These are phyloP conservation scores for Peromyscus californicus DNA, from an alignment of 2,113 vertebrate species.

Conservation along the genomic window DNA sequence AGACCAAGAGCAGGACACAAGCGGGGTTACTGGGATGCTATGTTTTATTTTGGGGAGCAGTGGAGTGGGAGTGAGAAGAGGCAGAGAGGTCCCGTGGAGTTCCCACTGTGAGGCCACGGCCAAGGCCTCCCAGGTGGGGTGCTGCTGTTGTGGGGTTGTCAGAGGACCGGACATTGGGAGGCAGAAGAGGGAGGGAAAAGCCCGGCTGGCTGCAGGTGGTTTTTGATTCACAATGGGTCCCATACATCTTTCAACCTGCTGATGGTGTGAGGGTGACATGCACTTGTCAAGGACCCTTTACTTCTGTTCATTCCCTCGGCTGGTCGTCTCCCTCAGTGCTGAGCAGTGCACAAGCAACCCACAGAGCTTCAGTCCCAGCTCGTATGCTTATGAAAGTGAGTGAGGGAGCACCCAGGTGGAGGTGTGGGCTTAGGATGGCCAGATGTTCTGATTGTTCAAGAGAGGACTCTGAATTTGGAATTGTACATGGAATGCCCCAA, in stretches of 20 bases:
- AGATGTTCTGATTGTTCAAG: not conserved
- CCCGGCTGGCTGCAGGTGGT: not conserved
- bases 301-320: not conserved
- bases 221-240: not conserved
- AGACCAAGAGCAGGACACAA: too few species aligned
- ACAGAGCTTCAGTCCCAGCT: not conserved
- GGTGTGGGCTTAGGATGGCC: not conserved
- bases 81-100: not conserved
- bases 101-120: not conserved
- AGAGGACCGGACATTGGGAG: not conserved
- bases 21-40: rapidly evolving
- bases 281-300: not conserved
- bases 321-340: not conserved
- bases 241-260: too few species aligned
- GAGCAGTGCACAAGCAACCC: too few species aligned
- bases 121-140: not conserved
- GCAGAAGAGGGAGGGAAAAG: not conserved
- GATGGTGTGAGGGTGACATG: too few species aligned
- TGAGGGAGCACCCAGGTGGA: not conserved
- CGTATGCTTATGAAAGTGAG: not conserved
- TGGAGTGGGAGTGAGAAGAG: not conserved
- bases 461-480: not conserved
- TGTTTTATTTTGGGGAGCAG: not conserved
- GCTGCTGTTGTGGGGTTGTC: not conserved
- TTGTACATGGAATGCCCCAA: not conserved